A percentile compares a stretch with the other conserved stretches of the same genome.
Evolutionary conservation across 2,888 invertebrate genomes (phyloP).

Genomic region (Ectobius pallidus): DNA sequence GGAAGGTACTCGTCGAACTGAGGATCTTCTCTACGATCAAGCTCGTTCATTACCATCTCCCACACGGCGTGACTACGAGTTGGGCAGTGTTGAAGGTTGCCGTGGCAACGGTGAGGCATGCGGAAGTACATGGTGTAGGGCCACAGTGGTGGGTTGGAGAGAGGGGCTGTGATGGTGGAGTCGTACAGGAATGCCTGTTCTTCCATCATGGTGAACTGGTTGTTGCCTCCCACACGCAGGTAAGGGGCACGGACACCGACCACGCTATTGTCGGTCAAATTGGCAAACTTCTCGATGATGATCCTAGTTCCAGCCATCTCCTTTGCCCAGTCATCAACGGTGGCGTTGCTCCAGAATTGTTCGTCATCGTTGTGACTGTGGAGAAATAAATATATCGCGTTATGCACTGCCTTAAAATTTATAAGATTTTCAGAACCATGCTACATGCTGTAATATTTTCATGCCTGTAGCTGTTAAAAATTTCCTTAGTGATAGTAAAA

Average conservation of each 20-base stretch:
- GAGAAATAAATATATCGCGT: no score
- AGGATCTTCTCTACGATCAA: conserved; percentile 90
- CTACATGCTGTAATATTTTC: no score
- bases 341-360: conserved; percentile 91
- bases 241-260: conserved; percentile 92
- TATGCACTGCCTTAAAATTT: no score
- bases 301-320: conserved; percentile 95
- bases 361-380: conserved; percentile 87
- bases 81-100: conserved; percentile 89
- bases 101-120: conserved; percentile 93
- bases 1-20: conserved; percentile 87
- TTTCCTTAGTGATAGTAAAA: no score
- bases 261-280: conserved; percentile 88
- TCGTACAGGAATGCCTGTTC: conserved; percentile 95
- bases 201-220: conserved; percentile 97
- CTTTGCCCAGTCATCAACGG: conserved; percentile 91
- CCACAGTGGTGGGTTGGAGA: conserved; percentile 93
- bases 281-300: conserved; percentile 87
- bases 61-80: conserved; percentile 92
- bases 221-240: conserved; percentile 90
- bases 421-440: no score
- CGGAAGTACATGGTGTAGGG: conserved; percentile 98
- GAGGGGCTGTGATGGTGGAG: conserved; percentile 90
- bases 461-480: no score
- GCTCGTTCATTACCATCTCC: conserved; percentile 96